Evolutionary conservation across 2,888 invertebrate genomes (phyloP), one percentile per base, ranked within the genome.

Genomic region (Operophtera brumata): DNA sequence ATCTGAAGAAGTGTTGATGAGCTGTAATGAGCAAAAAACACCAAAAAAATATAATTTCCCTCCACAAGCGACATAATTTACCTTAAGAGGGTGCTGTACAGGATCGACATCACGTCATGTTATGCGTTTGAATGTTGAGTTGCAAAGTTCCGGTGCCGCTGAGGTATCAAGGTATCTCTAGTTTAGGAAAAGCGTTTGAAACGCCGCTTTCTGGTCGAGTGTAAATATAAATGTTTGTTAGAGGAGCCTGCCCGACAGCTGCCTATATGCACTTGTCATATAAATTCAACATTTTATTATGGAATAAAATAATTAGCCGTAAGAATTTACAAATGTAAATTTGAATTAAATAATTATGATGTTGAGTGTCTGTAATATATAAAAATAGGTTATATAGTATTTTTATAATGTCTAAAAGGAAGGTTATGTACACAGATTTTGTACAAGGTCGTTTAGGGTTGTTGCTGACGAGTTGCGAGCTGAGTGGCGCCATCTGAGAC

Each of bases 361-460:
- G 86, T 87, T 87, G 84, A 77, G 73, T 79, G 81, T 78, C 73
- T 89, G 86, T 87, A 88, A 86, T 86, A 88, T 89, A 88, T 85
- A 66, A 75, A 75, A 75, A 70, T 74, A 77, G 76, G 76, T 67
- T 48, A 82, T 83, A 85, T 75, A 71, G 70, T 80, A 79, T 84
- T 82, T 82, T 82, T 84, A 75, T 87, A 87, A 83, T 69, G 75
- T 80, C 72, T 79, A 77, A 75, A 72, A 72, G 70, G 74, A 73
- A 73, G 73, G 70, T 67, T 72, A 69, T 70, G 70, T 75, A 75
- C 69, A 57, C 64, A 45, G 59, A 57, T 63, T 63, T 71, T 77
- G 78, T 78, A 78, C 70, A 71, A 70, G 69, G 65, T 71, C 71
- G 70, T 59, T 66, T 53, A 43, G 50, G 45, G 69, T 69, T 77